phyloP scores from a whole-genome alignment of 2,888 invertebrate genomes.

The Fabriciana adippe region DNA sequence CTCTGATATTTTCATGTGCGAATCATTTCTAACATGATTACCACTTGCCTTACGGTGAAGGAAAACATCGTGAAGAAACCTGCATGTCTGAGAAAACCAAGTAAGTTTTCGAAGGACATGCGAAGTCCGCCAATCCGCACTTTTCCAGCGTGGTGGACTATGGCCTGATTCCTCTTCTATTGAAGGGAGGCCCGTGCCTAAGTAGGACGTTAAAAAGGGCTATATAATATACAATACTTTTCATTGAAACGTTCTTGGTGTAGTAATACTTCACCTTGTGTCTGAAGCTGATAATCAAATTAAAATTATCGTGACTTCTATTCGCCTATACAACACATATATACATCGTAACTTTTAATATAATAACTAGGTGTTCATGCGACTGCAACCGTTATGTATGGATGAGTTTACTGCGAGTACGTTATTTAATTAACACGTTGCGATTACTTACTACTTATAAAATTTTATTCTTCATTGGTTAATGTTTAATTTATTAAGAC shows the following conservation, averaged over 20 bases:
- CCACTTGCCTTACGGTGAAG: too few relatives aligned
- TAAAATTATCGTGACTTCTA: conserved; percentile 49
- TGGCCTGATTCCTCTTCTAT: too few relatives aligned
- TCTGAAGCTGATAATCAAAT: conserved; percentile 45
- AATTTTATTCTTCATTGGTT: not conserved
- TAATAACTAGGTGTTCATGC: conserved; percentile 30
- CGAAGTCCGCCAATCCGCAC: too few relatives aligned
- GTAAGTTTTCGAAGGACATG: too few relatives aligned
- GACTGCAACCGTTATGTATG: conserved; percentile 20
- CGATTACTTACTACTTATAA: not conserved
- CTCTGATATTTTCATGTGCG: too few relatives aligned
- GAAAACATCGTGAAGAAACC: too few relatives aligned
- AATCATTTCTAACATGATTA: too few relatives aligned
- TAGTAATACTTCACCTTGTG: conserved; percentile 73
- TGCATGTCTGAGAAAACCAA: too few relatives aligned
- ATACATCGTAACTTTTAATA: too few relatives aligned
- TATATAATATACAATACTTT: conserved; percentile 49
- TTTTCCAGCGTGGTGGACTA: too few relatives aligned
- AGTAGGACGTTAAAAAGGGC: too few relatives aligned
- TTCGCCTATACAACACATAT: conserved; percentile 48
- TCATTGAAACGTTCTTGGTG: conserved; percentile 51
- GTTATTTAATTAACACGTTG: not conserved
- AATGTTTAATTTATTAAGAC: not conserved
- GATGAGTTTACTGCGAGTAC: conserved; percentile 9
- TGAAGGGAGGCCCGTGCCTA: too few relatives aligned